Conservation (phyloP, 2,113 vertebrate species). For the Panthera tigris region DNA sequence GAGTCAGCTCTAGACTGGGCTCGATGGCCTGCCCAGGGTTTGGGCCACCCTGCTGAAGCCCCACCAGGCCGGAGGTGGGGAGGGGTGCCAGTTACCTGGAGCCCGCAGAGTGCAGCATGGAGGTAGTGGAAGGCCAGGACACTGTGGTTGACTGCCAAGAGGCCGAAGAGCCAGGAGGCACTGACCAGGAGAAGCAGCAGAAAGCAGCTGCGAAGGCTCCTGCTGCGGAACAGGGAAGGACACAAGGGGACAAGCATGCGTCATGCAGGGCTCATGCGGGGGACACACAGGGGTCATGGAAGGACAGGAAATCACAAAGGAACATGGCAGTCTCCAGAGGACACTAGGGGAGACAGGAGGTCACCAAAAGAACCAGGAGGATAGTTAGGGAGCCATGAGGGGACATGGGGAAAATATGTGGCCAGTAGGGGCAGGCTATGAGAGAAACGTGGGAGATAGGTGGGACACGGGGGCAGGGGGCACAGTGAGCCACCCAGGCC, state of each 20-base stretch:
- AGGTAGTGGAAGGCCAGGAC: conserved; percentile 99
- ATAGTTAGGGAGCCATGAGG: background rate
- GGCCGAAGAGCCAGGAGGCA: conserved; percentile 97
- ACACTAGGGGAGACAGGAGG: background rate
- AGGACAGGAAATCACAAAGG: background rate
- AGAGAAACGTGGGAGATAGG: background rate
- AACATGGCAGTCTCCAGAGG: background rate
- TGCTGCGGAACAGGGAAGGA: conserved; percentile 83
- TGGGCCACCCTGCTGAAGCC: background rate
- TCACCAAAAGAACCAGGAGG: conserved; percentile 38
- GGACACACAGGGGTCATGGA: background rate
- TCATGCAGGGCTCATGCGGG: conserved; percentile 22
- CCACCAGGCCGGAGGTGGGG: background rate
- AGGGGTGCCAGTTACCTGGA: conserved; percentile 89
- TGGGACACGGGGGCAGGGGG: background rate
- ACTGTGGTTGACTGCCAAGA: conserved; percentile 99
- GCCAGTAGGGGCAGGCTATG: background rate
- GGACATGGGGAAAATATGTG: background rate
- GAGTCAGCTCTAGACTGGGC: background rate
- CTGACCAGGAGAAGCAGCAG: conserved; percentile 95
- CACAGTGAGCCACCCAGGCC: background rate
- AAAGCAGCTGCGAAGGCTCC: conserved; percentile 94
- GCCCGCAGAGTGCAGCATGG: conserved; percentile 93
- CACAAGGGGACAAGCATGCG: conserved; percentile 72
- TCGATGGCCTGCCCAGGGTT: background rate